These are phyloP conservation scores for Apeira syringaria DNA, from an alignment of 2,888 invertebrate species.

Conservation along the genomic window DNA sequence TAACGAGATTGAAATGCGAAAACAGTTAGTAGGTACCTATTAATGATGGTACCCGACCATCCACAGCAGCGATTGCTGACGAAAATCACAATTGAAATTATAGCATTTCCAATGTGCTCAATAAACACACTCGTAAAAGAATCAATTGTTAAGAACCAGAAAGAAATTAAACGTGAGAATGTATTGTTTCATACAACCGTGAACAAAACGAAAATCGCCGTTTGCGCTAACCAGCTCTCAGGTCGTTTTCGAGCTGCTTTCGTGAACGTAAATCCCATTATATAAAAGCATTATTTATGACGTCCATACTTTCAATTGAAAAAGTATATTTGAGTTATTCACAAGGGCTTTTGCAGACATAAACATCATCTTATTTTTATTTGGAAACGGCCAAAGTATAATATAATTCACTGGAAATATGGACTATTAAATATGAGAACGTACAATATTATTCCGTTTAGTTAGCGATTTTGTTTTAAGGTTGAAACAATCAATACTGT, in stretches of 20 bases:
- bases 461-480: conserved; percentile 2
- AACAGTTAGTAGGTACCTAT: conserved; percentile 12
- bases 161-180: conserved; percentile 83
- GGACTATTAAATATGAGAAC: conserved; percentile 11
- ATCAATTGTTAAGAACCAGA: conserved; percentile 75
- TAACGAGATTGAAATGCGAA: conserved; percentile 4
- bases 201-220: conserved; percentile 74
- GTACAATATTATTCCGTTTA: conserved; percentile 2
- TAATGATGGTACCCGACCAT: conserved; percentile 14
- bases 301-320: conserved; percentile 61
- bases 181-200: conserved; percentile 80
- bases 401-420: conserved; percentile 20
- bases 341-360: conserved; percentile 45
- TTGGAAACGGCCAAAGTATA: conserved; percentile 28
- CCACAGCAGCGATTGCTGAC: conserved; percentile 33
- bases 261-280: conserved; percentile 74
- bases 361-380: conserved; percentile 49
- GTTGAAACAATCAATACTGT: too few relatives aligned
- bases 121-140: conserved; percentile 83
- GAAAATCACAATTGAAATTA: conserved; percentile 67
- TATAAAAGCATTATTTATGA: conserved; percentile 75
- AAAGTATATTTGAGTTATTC: conserved; percentile 50
- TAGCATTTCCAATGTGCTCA: conserved; percentile 73
- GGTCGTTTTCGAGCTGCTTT: conserved; percentile 80
- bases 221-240: conserved; percentile 77